Evolutionary conservation across 2,797 vertebrate genomes (phyloP), one percentile per base, ranked within the genome.

Genomic region (Carapus acus): DNA sequence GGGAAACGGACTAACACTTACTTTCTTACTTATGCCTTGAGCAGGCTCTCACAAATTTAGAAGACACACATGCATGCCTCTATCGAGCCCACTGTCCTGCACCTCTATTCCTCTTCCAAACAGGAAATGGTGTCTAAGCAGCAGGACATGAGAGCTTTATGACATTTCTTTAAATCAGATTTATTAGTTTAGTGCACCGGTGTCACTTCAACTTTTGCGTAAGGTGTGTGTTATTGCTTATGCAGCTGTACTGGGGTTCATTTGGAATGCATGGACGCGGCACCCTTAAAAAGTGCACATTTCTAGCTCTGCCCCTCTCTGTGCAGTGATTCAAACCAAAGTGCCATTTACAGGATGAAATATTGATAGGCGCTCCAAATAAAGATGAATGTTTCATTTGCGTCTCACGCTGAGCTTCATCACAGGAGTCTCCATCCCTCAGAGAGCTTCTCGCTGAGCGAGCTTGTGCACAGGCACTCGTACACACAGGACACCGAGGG

Each of bases 281-380:
- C 62, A 59, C 44, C 65, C 62, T 34, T 62, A 74, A 71, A 73
- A 66, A 77, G 63, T 61, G 22, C 54, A 47, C 56, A 51, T 57
- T 71, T 72, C 60, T 54, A 49, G 59, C 54, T 62, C 38, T 49
- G 66, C 46, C 56, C 16, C 46, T 56, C 11, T 24, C 14, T n/a
- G n/a, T 31, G 24, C 19, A 13, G 49, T 54, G 41, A 52, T 42
- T 48, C 43, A 37, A 65, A 56, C 22, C 56, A 40, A 50, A 76
- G 58, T 78, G 76, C 45, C 51, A 63, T 76, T 80, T 69, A 54
- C 38, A 54, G 3, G 55, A 80, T 85, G 7, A 87, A 86, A 85
- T 85, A 86, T 84, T 84, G 70, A 86, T 45, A 9, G 58, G 11
- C 57, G 59, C 63, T 55, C 53, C 15, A 68, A 65, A 74, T 59